Base-by-base conservation (phyloP, 2,797 vertebrate genomes). In the Spheniscus humboldti region DNA sequence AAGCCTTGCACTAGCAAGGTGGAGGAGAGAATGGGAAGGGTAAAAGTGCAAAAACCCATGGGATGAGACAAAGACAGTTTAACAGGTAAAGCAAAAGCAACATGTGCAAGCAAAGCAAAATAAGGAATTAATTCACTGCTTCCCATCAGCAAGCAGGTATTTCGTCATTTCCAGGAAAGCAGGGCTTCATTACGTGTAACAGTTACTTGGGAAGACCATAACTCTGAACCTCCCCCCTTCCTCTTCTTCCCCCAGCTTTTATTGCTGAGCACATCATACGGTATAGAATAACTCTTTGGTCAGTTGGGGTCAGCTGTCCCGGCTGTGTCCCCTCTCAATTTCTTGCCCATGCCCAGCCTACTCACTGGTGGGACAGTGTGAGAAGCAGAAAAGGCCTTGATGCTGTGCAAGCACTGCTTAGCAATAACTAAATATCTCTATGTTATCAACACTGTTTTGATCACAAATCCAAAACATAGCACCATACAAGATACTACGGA, bases 171-270 rank as follows among this genome's bases (percentile, higher is more conserved):
- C 48, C 27, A 55, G 33, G 48, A 82, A 82, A 45, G 39, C 8
- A n/a, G 7, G 31, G 19, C 10, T 88, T 27, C 25, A 13, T 45
- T 59, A 31, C 4, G 2, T 10, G 4, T 25, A 63, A 37, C 2
- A 4, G 8, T 48, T 85, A 27, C 14, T 62, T 66, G 13, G n/a
- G 25, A 79, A 92, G 18, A n/a, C 13, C 18, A 11, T 62, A 53
- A 77, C 13, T 73, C 35, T 0, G 1, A 81, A 15, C 9, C 15
- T 71, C 5, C 5, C 3, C 1, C 3, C 16, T 78, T 31, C 18
- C 27, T 56, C 19, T 19, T 33, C 31, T 69, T 86, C 45, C 8
- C 15, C n/a, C 31, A 69, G 28, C 2, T 75, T 56, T 75, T 52
- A n/a, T 27, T 73, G 15, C 48, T 75, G 16, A 30, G 33, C 16